Conservation (phyloP, 1,140 invertebrate genomes). For the Camponotus pennsylvanicus region DNA sequence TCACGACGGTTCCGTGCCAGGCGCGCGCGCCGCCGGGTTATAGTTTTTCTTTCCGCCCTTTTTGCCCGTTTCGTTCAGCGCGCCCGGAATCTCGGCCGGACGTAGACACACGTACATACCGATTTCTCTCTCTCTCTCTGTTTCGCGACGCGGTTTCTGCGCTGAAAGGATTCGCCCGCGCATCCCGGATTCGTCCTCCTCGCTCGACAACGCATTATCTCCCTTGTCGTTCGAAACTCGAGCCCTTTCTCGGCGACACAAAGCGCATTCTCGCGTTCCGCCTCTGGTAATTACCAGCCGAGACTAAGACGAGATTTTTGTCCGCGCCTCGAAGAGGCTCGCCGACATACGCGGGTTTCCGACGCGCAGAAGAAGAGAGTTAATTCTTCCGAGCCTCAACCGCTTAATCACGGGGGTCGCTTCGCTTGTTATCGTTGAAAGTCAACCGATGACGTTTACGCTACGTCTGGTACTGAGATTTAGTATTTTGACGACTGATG, state of each 20-base stretch:
- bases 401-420: not conserved
- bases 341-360: conserved; percentile 27
- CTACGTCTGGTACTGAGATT: not conserved
- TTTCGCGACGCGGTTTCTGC: conserved; percentile 16
- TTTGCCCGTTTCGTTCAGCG: conserved; percentile 37
- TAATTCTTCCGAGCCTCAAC: not conserved
- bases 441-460: not conserved
- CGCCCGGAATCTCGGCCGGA: conserved; percentile 50
- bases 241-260: conserved; percentile 55
- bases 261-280: conserved; percentile 63
- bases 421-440: conserved; percentile 18
- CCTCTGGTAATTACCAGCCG: conserved; percentile 69
- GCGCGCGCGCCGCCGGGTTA: conserved; percentile 64
- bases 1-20: conserved; percentile 65
- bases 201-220: conserved; percentile 52
- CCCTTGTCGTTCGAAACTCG: conserved; percentile 58
- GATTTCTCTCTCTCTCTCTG: not conserved
- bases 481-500: not conserved
- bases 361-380: not conserved
- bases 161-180: conserved; percentile 36
- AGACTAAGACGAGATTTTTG: conserved; percentile 55
- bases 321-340: not conserved
- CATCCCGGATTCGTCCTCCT: conserved; percentile 61
- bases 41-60: conserved; percentile 55
- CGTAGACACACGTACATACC: conserved; percentile 14